Conservation (phyloP, 2,113 vertebrate species). For the Entomyzon cyanotis region DNA sequence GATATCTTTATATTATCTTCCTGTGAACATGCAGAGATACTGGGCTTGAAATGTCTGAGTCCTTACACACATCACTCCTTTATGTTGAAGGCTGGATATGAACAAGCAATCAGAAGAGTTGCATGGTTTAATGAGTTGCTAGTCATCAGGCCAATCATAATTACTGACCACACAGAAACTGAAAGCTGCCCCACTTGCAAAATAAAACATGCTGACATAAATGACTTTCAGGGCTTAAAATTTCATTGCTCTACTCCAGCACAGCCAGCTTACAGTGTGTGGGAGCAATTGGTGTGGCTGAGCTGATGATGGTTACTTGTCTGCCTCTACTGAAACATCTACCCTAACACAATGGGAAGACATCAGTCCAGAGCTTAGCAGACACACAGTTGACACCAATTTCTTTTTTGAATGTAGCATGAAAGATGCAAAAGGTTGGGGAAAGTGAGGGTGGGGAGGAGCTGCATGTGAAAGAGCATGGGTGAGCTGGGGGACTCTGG, state of each 20-base stretch:
- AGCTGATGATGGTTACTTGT: not conserved
- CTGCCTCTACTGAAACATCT: not conserved
- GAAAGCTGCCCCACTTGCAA: not conserved
- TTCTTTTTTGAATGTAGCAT: slow-evolving; percentile 28
- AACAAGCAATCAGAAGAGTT: not conserved
- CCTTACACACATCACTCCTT: not conserved
- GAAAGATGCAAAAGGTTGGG: not conserved
- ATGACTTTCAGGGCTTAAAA: not conserved
- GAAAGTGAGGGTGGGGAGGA: not conserved
- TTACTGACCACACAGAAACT: not conserved
- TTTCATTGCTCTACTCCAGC: not conserved
- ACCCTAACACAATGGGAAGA: not conserved
- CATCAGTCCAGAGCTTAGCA: not conserved
- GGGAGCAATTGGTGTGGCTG: not conserved
- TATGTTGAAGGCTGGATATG: not conserved
- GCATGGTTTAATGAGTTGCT: not conserved
- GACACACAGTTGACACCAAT: not conserved
- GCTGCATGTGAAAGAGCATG: not conserved
- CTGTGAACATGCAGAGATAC: not conserved
- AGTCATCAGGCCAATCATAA: not conserved
- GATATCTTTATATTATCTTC: not conserved
- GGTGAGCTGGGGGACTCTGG: not conserved
- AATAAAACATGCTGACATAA: not conserved
- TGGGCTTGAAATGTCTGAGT: rapidly evolving
- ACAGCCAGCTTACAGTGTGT: not conserved